Conservation (phyloP, 2,888 invertebrate species). For the Parasteatoda lunata region DNA sequence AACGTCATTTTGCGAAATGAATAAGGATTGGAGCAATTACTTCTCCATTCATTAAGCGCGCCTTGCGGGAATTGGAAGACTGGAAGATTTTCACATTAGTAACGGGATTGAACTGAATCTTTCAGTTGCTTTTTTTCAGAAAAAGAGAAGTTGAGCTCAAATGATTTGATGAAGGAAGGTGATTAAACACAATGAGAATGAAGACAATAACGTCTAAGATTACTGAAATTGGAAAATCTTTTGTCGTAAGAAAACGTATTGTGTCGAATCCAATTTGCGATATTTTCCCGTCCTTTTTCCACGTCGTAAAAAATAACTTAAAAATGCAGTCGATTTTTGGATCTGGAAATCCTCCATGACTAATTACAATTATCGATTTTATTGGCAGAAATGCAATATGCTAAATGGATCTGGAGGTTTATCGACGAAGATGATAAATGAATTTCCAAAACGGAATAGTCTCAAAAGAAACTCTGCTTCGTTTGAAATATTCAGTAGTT, state of each 20-base stretch:
- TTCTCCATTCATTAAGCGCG: slow-evolving; percentile 42
- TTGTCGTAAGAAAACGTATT: slow-evolving; percentile 46
- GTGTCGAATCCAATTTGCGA: slow-evolving; percentile 40
- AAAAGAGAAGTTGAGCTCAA: slow-evolving; percentile 20
- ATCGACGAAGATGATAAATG: not conserved
- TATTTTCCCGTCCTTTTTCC: slow-evolving; percentile 2
- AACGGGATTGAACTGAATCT: not conserved
- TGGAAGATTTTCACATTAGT: slow-evolving; percentile 44
- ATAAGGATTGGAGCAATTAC: slow-evolving; percentile 57
- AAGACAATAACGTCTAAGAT: slow-evolving; percentile 44
- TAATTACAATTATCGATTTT: slow-evolving; percentile 19
- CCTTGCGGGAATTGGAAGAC: slow-evolving; percentile 42
- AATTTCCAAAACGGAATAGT: too few relatives aligned
- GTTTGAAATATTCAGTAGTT: too few relatives aligned
- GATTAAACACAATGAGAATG: slow-evolving; percentile 35
- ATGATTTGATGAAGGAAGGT: slow-evolving; percentile 43
- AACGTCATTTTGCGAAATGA: slow-evolving; percentile 29
- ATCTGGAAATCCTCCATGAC: not conserved
- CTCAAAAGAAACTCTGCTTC: too few relatives aligned
- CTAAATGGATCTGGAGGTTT: not conserved
- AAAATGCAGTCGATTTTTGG: too few relatives aligned
- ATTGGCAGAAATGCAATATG: slow-evolving; percentile 39
- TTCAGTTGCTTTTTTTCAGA: not conserved
- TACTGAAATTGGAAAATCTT: slow-evolving; percentile 41
- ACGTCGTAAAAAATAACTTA: not conserved